phyloP scores from a whole-genome alignment of 1,140 invertebrate genomes.

The Brachionus asplanchnoidis region DNA sequence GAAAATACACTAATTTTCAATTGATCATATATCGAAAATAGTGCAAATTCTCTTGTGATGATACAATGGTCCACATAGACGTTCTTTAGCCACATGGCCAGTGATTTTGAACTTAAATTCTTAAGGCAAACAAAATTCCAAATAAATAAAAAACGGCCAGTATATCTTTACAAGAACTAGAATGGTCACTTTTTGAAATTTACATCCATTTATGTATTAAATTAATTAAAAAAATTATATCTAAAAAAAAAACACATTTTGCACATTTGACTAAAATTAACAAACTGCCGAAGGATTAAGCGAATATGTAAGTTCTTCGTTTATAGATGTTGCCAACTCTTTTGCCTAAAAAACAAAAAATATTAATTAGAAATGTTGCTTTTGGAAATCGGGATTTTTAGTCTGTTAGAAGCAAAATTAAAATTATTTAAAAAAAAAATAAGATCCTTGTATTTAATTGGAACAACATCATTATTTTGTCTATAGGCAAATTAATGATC shows the following conservation, averaged over 20 bases:
- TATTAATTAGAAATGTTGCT: neutral
- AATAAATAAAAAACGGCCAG: neutral
- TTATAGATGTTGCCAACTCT: slow-evolving; percentile 25
- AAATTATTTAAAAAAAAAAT: neutral
- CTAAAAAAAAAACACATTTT: neutral
- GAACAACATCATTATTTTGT: neutral
- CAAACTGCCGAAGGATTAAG: slow-evolving; percentile 36
- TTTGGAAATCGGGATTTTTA: neutral
- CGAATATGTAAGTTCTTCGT: slow-evolving; percentile 32
- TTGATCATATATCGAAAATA: neutral
- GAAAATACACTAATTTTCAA: neutral
- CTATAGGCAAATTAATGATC: too few species aligned
- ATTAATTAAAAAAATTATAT: neutral
- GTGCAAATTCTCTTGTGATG: neutral
- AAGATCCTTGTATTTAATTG: neutral
- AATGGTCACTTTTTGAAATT: neutral
- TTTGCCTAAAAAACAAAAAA: slow-evolving; percentile 13
- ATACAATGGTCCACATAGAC: neutral
- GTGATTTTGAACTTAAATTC: neutral
- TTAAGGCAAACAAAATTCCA: neutral
- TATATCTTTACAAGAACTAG: neutral
- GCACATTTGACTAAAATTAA: slow-evolving; percentile 37
- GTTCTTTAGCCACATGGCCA: neutral
- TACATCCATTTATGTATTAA: slow-evolving; percentile 13
- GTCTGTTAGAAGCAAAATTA: slow-evolving; percentile 2